phyloP scores from a whole-genome alignment of 2,888 invertebrate genomes.

The Beris chalybata region DNA sequence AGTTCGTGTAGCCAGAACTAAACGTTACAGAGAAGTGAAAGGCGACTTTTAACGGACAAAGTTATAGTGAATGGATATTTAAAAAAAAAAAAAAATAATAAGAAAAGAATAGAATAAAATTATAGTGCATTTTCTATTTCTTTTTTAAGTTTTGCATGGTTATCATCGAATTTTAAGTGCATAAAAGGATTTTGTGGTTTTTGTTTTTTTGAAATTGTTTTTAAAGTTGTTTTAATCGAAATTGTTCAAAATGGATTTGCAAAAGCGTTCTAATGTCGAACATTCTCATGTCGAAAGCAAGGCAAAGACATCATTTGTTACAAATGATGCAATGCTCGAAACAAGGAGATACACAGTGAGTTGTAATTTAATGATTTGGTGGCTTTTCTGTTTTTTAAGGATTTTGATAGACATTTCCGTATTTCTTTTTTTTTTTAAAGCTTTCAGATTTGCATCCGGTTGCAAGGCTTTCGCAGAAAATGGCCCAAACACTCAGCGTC shows the following conservation, averaged over 20 bases:
- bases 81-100: no score
- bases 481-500: conserved; percentile 51
- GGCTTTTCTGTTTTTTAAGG: background rate
- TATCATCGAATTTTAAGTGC: background rate
- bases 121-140: background rate
- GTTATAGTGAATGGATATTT: no score
- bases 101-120: no score
- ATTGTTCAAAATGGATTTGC: conserved; percentile 27
- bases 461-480: conserved; percentile 51
- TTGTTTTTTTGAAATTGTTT: background rate
- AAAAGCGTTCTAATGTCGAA: conserved; percentile 12
- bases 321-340: conserved; percentile 48
- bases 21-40: conserved; percentile 18
- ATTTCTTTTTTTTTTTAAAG: conserved; percentile 40
- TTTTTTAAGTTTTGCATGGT: background rate
- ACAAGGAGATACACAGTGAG: conserved; percentile 54
- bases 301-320: conserved; percentile 45
- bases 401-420: background rate
- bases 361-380: conserved; percentile 30
- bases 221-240: background rate
- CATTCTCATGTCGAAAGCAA: conserved; percentile 40
- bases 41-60: background rate
- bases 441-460: conserved; percentile 54
- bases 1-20: background rate
- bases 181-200: background rate